phyloP scores from a whole-genome alignment of 2,888 invertebrate genomes.

The Gandaritis pyraliata region DNA sequence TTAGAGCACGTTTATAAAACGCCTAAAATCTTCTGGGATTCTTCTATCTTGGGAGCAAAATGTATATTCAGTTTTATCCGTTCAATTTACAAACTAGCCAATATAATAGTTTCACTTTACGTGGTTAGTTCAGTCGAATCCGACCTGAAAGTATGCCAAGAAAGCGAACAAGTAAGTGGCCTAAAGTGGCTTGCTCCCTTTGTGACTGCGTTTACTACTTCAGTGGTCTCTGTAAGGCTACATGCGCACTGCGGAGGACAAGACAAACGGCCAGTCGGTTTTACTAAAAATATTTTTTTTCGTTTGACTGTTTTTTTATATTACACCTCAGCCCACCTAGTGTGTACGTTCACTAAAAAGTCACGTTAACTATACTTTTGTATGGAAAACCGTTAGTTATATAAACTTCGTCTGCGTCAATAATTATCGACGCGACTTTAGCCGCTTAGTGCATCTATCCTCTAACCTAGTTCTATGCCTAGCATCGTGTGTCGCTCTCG shows the following conservation, averaged over 20 bases:
- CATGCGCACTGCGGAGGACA: no score
- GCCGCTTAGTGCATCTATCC: no score
- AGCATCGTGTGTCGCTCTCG: constrained; percentile 25
- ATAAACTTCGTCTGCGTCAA: no score
- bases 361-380: no score
- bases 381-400: no score
- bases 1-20: neutral
- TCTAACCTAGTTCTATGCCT: constrained; percentile 52
- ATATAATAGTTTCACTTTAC: constrained; percentile 20
- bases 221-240: constrained; percentile 49
- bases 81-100: constrained; percentile 10
- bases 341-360: no score
- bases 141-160: constrained; percentile 66
- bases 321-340: no score
- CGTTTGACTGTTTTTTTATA: no score
- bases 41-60: neutral
- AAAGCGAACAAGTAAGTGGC: constrained; percentile 63
- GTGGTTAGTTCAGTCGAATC: constrained; percentile 50
- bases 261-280: no score
- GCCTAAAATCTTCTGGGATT: neutral
- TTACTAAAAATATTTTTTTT: no score
- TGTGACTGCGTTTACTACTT: constrained; percentile 63
- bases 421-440: no score
- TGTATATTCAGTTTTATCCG: neutral
- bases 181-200: constrained; percentile 61